Base-by-base conservation (phyloP, 2,888 invertebrate genomes). In the Hoplodrina ambigua region DNA sequence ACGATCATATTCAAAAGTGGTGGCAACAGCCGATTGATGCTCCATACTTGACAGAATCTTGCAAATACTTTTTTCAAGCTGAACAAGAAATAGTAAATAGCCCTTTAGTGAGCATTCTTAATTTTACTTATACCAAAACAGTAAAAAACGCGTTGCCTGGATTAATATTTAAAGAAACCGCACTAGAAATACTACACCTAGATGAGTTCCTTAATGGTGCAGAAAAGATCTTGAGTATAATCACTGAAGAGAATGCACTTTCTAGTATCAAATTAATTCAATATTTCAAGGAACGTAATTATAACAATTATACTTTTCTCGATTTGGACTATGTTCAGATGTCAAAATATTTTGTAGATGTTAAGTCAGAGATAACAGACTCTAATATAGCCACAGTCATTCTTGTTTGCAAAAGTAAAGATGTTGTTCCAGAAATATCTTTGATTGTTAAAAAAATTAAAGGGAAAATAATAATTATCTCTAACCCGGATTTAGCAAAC, bases 1-100 rank as follows among this genome's bases (percentile, higher is more conserved):
- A 86, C n/a, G 79, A 86, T 33, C 62, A 46, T 37, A 49, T 85
- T 46, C 85, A 82, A 61, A 82, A 83, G 8, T 85, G 85, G 85
- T 83, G 85, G 80, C 78, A 83, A 64, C 19, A 63, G 4, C 63
- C 63, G 6, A 20, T 20, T 7, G 55, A 56, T 2, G 75, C 72
- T 25, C 58, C 70, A 2, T 84, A 83, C 72, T 72, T 83, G 11
- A 79, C 74, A 25, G 57, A 84, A 33, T 49, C 60, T 13, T 82
- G 81, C 50, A 52, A 69, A 52, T 78, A 72, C 50, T 84, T 78
- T 33, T 6, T 55, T 1, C 20, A 79, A 59, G 72, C 76, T 19
- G 62, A 71, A 65, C 46, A 64, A 17, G 67, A 71, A 5, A 49
- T 81, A 11, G n/a, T 72, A 8, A 66, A 65, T n/a, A 81, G 70